Evolutionary conservation across 1,140 invertebrate species (phyloP).

Genomic region (Drosophila nigromelanica): DNA sequence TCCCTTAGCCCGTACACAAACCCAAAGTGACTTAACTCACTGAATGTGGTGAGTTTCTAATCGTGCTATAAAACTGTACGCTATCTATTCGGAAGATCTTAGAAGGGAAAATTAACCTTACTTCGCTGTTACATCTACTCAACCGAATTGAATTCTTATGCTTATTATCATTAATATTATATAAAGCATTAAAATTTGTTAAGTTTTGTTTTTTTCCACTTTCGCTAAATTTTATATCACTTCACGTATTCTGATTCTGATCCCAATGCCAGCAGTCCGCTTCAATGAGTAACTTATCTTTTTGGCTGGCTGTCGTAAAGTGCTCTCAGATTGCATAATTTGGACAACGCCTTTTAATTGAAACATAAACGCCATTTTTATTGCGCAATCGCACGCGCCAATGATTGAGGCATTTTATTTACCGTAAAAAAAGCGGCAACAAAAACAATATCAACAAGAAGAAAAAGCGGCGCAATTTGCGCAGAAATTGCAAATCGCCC

Average conservation of each 20-base stretch:
- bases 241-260: no score
- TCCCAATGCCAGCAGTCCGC: no score
- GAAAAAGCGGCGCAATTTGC: conserved; percentile 55
- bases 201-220: no score
- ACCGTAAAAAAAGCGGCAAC: conserved; percentile 27
- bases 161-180: no score
- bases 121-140: no score
- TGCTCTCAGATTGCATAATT: conserved; percentile 53
- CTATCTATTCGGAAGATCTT: neutral
- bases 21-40: conserved; percentile 11
- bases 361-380: conserved; percentile 75
- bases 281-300: neutral
- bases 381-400: conserved; percentile 75
- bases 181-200: no score
- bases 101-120: no score
- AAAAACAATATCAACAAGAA: neutral
- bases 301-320: conserved; percentile 4
- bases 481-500: conserved; percentile 77
- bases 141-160: no score
- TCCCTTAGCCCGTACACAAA: conserved; percentile 56
- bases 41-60: conserved; percentile 50
- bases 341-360: conserved; percentile 66
- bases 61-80: conserved; percentile 45
- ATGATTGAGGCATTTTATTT: conserved; percentile 53
- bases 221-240: no score